Base-by-base conservation (phyloP, 2,113 vertebrate species). In the Pyxicephalus adspersus region DNA sequence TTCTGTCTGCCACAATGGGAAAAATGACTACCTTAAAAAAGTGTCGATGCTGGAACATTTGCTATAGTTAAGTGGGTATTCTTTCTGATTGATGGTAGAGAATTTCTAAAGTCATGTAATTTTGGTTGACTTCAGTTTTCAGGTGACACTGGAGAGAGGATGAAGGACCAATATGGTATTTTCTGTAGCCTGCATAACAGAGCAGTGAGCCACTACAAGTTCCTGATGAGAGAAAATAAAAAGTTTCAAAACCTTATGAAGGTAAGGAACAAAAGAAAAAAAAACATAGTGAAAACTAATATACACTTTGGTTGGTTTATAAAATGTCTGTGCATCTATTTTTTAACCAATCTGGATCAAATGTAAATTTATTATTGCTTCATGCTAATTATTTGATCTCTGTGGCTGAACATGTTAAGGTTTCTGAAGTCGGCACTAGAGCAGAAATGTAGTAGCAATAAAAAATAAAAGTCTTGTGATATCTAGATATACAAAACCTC, bases 201-300 rank as follows among this genome's bases (percentile, higher is more conserved):
- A 83, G 96, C 98, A 0, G 92, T 97, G 76, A 87, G 84, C 87
- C 92, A 93, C 84, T 99, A 98, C 83, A 99, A 99, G 88, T 92
- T 96, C 67, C 90, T 96, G 76, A 84, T 95, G 84, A 96, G 98
- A 82, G 96, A 93, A 86, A 98, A 94, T 90, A 98, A 98, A 87
- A 98, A 97, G 86, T 98, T 99, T 84, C 97, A 98, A 64, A 96
- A 90, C 84, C 88, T 97, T 86, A 97, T 98, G 83, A 94, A 95
- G 93, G 98, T 98, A 89, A 90, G 64, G 29, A 31, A 19, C 57
- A n/a, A 5, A 34, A 20, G 25, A 38, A 25, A 20, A n/a, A n/a
- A n/a, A n/a, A n/a, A n/a, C n/a, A n/a, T n/a, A n/a, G n/a, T n/a
- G n/a, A n/a, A n/a, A n/a, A n/a, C n/a, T n/a, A n/a, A n/a, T n/a